A percentile compares a stretch with the other conserved stretches of the same genome.
Conservation (phyloP, 2,113 vertebrate species). For the Rana temporaria region DNA sequence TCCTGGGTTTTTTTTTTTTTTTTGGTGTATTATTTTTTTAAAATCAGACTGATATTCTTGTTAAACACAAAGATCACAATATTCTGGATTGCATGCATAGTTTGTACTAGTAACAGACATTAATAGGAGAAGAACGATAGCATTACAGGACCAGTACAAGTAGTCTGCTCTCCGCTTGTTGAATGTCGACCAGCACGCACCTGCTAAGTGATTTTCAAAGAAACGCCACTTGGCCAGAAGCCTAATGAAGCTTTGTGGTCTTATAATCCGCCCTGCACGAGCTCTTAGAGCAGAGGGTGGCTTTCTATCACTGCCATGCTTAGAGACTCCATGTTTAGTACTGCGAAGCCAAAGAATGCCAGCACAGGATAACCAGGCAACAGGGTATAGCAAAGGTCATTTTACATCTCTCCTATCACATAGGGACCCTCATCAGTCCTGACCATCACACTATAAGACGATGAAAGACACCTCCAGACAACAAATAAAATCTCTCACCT, state of each 20-base stretch:
- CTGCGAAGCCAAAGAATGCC: slow-evolving; percentile 36
- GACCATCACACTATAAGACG: too few relatives aligned
- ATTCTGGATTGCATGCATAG: too few relatives aligned
- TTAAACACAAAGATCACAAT: too few relatives aligned
- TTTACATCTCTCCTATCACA: neutral
- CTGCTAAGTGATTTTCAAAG: neutral
- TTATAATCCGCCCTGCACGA: slow-evolving; percentile 12
- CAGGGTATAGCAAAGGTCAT: neutral
- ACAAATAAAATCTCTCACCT: too few relatives aligned
- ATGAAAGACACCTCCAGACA: too few relatives aligned
- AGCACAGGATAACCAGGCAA: neutral
- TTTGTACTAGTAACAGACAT: too few relatives aligned
- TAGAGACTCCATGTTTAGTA: slow-evolving; percentile 1
- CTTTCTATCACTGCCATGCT: neutral
- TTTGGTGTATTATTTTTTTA: too few relatives aligned
- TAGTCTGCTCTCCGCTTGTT: neutral
- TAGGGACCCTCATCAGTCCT: too few relatives aligned
- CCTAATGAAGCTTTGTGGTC: slow-evolving; percentile 42
- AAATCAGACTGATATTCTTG: too few relatives aligned
- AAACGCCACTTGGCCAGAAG: slow-evolving; percentile 3
- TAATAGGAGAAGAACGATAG: too few relatives aligned
- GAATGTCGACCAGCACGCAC: neutral
- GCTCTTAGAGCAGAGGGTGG: neutral
- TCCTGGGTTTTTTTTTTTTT: too few relatives aligned
- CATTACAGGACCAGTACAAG: too few relatives aligned